Evolutionary conservation across 2,888 invertebrate genomes (phyloP).

Genomic region (Apantesis nais): DNA sequence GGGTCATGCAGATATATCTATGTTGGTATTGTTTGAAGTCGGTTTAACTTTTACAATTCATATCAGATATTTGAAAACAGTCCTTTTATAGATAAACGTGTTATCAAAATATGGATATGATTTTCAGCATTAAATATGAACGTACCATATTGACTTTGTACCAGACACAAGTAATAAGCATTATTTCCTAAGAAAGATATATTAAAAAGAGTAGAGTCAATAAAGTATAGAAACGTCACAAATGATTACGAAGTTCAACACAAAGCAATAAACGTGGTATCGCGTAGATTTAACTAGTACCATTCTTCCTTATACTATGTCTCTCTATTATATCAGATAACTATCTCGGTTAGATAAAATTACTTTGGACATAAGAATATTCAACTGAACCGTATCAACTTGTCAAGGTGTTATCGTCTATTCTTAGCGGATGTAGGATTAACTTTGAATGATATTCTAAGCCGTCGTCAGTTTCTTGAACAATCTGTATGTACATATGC

Average conservation of each 20-base stretch:
- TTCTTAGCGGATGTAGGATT: slow-evolving; percentile 18
- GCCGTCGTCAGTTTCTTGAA: slow-evolving; percentile 6
- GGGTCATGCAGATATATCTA: too few relatives aligned
- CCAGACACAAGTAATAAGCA: not conserved
- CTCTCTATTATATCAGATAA: slow-evolving; percentile 24
- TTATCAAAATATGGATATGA: not conserved
- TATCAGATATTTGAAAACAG: not conserved
- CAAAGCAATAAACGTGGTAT: slow-evolving; percentile 28
- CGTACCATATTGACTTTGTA: not conserved
- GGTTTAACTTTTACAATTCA: too few relatives aligned
- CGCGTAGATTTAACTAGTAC: slow-evolving; percentile 30
- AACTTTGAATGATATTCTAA: slow-evolving; percentile 14
- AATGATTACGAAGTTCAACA: slow-evolving; percentile 15
- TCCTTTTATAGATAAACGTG: not conserved
- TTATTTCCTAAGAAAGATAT: not conserved
- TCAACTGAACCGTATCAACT: slow-evolving; percentile 28
- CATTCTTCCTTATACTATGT: slow-evolving; percentile 31
- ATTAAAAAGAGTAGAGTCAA: not conserved
- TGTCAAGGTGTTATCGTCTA: slow-evolving; percentile 24
- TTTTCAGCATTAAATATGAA: not conserved
- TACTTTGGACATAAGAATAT: not conserved
- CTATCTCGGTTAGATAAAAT: slow-evolving; percentile 4
- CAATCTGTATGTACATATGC: not conserved
- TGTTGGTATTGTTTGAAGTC: too few relatives aligned
- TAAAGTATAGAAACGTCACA: not conserved